Evolutionary conservation across 2,797 vertebrate genomes (phyloP), one percentile per base, ranked within the genome.

Genomic region (Chloroceryle amazona): DNA sequence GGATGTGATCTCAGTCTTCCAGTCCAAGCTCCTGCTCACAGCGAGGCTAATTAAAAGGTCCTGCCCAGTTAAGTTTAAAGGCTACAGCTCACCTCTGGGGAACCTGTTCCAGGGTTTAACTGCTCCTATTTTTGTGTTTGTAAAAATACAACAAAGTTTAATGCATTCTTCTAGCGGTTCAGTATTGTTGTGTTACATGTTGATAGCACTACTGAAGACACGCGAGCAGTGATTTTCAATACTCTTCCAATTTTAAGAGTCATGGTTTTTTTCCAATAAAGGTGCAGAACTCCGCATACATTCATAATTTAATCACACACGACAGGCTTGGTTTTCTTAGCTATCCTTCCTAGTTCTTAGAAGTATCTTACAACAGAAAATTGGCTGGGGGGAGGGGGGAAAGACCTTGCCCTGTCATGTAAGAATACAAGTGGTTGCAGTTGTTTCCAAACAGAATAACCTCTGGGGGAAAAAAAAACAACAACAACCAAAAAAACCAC

Each of bases 291-390:
- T 6, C 26, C 47, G 12, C 14, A 81, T 5, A 68, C 1, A 0
- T 20, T 58, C 0, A 0, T 11, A 72, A 67, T 7, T 66, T 57
- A 57, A 49, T 37, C 1, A 2, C 37, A 66, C 4, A 5, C 2
- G 5, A 68, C 7, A 79, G 33, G n/a, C 11, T 70, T 61, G 29
- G 5, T 86, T 57, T 57, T 57, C 54, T 57, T 22, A 57, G n/a
- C 33, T 57, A 33, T 33, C 31, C 54, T 57, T 57, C 20, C n/a
- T 57, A 57, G 54, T 13, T 13, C 31, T 18, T 22, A 20, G 31
- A 21, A 57, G n/a, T 22, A 57, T 33, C 54, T 54, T 54, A 54
- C 28, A 54, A 29, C 13, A 52, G 9, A 28, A 52, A 13, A 29
- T 4, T 41, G 39, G 39, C 39, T 4, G 21, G 46, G 46, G 6